A percentile compares a stretch with the other conserved stretches of the same genome.
Evolutionary conservation across 2,888 invertebrate genomes (phyloP).

Genomic region (Pammene aurita): DNA sequence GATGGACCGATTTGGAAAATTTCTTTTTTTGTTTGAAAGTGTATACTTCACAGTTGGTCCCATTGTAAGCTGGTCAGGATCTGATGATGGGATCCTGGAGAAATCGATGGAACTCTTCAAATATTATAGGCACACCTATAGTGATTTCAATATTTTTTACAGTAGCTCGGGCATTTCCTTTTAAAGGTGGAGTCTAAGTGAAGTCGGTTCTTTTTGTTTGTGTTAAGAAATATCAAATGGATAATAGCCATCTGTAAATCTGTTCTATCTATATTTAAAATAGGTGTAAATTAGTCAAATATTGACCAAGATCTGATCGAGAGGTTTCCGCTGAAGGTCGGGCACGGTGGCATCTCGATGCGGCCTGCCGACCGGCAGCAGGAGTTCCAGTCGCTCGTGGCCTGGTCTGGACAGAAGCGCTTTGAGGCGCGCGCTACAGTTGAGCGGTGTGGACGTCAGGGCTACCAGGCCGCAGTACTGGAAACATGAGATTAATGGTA

Average conservation of each 20-base stretch:
- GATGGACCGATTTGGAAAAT: too few species aligned
- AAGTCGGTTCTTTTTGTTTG: too few species aligned
- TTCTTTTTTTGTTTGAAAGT: too few species aligned
- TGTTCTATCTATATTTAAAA: background rate
- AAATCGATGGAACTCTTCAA: too few species aligned
- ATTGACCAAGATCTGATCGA: constrained; percentile 89
- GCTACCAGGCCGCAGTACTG: constrained; percentile 94
- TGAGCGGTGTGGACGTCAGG: constrained; percentile 94
- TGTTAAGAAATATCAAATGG: too few species aligned
- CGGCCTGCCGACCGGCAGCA: constrained; percentile 94
- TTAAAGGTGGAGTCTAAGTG: too few species aligned
- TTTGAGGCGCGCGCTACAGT: constrained; percentile 92
- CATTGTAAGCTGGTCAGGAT: too few species aligned
- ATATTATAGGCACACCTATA: too few species aligned
- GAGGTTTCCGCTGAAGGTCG: constrained; percentile 87
- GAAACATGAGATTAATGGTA: constrained; percentile 46
- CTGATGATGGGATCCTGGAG: too few species aligned
- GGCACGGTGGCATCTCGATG: constrained; percentile 90
- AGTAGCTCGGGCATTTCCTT: too few species aligned
- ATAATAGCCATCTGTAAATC: background rate
- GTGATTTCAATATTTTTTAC: too few species aligned
- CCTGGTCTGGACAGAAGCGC: constrained; percentile 88
- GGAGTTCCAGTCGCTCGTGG: constrained; percentile 91
- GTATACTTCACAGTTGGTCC: too few species aligned
- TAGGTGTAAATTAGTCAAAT: constrained; percentile 53